Conservation (phyloP, 1,140 invertebrate species). For the Heliconius congener region DNA sequence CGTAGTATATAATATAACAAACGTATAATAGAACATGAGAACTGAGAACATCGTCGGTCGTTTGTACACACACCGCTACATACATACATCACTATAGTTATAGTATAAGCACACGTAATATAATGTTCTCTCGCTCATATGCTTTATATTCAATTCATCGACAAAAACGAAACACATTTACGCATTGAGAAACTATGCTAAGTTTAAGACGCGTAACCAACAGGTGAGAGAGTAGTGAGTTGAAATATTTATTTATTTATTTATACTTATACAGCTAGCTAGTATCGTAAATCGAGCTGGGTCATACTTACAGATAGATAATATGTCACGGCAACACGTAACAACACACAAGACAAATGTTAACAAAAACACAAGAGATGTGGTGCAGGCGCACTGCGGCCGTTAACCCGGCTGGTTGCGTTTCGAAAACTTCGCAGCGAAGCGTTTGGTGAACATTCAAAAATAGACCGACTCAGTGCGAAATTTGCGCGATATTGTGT, state of each 20-base stretch:
- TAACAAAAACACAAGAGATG: slow-evolving; percentile 78
- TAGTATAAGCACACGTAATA: slow-evolving; percentile 32
- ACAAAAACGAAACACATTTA: slow-evolving; percentile 48
- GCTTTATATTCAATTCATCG: slow-evolving; percentile 42
- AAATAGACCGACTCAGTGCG: slow-evolving; percentile 73
- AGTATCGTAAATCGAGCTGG: slow-evolving; percentile 69
- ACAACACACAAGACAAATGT: slow-evolving; percentile 71
- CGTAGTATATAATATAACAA: slow-evolving; percentile 33
- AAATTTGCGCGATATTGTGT: slow-evolving; percentile 61
- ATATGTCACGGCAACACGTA: slow-evolving; percentile 64
- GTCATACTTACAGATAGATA: slow-evolving; percentile 80
- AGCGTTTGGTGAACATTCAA: slow-evolving; percentile 79
- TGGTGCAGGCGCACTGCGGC: slow-evolving; percentile 71
- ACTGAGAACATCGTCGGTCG: slow-evolving; percentile 32
- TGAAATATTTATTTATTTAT: slow-evolving; percentile 31
- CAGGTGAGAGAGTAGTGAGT: slow-evolving; percentile 44
- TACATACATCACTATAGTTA: slow-evolving; percentile 14
- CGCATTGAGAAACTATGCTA: slow-evolving; percentile 36
- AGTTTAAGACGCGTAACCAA: slow-evolving; percentile 53
- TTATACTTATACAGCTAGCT: slow-evolving; percentile 36
- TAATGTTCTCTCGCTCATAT: slow-evolving; percentile 43
- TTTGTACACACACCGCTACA: slow-evolving; percentile 36
- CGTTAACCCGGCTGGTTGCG: slow-evolving; percentile 74
- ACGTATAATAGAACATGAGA: slow-evolving; percentile 33
- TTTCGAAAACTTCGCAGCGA: slow-evolving; percentile 77